phyloP scores from a whole-genome alignment of 2,797 vertebrate species.

The Acanthopagrus latus region DNA sequence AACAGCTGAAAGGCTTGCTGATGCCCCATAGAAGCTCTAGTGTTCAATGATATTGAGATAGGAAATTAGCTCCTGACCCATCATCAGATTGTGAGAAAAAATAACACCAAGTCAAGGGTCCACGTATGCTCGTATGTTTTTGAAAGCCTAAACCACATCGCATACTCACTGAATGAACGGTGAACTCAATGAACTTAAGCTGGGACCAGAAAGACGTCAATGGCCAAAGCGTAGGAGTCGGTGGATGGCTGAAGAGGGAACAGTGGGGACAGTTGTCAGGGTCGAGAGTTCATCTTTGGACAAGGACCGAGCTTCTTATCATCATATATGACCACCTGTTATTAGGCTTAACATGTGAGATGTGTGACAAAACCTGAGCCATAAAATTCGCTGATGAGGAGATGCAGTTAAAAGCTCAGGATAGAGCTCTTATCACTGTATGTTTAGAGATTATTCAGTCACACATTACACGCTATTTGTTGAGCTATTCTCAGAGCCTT shows the following conservation, averaged over 20 bases:
- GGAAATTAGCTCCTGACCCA: not conserved
- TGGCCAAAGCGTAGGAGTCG: not conserved
- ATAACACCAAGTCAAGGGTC: constrained; percentile 18
- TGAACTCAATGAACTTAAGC: not conserved
- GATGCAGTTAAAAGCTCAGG: constrained; percentile 9
- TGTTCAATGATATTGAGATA: not conserved
- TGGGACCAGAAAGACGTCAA: not conserved
- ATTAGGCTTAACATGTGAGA: not conserved
- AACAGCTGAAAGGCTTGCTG: not conserved
- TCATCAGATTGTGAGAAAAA: not conserved
- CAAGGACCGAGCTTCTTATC: not conserved
- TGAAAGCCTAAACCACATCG: not conserved
- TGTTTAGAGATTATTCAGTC: not conserved
- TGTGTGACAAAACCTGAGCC: not conserved
- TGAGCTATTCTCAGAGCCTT: not conserved
- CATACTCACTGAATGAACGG: no score
- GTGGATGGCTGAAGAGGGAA: not conserved
- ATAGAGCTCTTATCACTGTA: not conserved
- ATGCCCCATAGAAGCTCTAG: constrained; percentile 7
- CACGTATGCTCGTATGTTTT: not conserved
- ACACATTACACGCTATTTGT: not conserved
- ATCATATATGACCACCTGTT: not conserved
- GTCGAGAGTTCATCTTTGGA: not conserved
- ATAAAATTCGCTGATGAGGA: not conserved
- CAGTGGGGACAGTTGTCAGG: no score